These are phyloP conservation scores for Dipodomys spectabilis DNA, from an alignment of 2,113 vertebrate species.

Conservation along the genomic window DNA sequence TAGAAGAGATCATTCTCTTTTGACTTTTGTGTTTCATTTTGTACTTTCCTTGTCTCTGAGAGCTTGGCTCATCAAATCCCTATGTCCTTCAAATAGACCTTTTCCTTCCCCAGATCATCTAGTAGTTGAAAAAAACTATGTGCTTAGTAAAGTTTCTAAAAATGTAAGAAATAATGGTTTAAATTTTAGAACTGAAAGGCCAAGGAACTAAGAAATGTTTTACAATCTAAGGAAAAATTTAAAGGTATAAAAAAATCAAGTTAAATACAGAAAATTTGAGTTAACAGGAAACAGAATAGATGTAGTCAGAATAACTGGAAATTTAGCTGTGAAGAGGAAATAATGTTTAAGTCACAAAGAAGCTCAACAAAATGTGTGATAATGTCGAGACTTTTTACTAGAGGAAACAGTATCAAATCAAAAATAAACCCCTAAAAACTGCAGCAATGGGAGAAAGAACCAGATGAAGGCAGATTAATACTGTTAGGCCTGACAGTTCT, in stretches of 20 bases:
- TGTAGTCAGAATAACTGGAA: too few species aligned
- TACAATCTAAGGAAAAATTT: slow-evolving; percentile 10
- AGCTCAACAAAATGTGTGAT: too few species aligned
- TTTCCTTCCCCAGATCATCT: neutral
- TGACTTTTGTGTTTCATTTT: neutral
- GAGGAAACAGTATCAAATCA: too few species aligned
- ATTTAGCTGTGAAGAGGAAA: too few species aligned
- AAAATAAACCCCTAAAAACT: too few species aligned
- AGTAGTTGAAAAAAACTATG: neutral
- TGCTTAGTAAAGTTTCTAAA: neutral
- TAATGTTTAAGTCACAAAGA: too few species aligned
- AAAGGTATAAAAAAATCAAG: too few species aligned
- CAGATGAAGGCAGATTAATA: neutral
- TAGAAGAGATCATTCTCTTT: neutral
- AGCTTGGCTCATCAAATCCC: neutral
- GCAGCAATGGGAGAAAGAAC: neutral
- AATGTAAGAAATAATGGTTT: neutral
- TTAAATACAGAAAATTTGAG: too few species aligned
- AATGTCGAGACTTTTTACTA: too few species aligned
- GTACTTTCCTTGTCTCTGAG: neutral
- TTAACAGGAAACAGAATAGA: too few species aligned
- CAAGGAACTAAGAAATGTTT: slow-evolving; percentile 21
- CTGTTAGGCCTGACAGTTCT: neutral
- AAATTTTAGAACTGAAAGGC: neutral
- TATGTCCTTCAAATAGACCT: neutral